These are phyloP conservation scores for Conus ventricosus DNA, from an alignment of 1,140 invertebrate species.

Conservation along the genomic window DNA sequence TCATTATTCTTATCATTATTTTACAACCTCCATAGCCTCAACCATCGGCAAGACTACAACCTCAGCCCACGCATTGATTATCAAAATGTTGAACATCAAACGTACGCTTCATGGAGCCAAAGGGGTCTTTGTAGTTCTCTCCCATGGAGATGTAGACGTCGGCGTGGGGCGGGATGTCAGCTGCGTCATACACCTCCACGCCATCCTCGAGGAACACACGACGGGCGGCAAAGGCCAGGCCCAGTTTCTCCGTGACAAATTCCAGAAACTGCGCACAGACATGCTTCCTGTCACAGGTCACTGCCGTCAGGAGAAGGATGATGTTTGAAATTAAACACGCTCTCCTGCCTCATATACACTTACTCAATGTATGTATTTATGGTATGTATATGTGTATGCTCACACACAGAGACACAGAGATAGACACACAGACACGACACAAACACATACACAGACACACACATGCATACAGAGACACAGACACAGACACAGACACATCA, in stretches of 20 bases:
- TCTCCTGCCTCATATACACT: no score
- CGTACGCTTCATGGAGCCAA: slow-evolving; percentile 64
- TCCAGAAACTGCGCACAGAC: slow-evolving; percentile 69
- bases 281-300: no score
- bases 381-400: neutral
- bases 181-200: slow-evolving; percentile 63
- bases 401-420: neutral
- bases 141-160: slow-evolving; percentile 73
- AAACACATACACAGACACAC: neutral
- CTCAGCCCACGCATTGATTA: no score
- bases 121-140: slow-evolving; percentile 72
- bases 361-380: no score
- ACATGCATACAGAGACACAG: neutral
- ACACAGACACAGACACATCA: no score
- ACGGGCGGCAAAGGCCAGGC: slow-evolving; percentile 71
- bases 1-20: no score
- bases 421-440: no score
- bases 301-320: neutral
- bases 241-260: slow-evolving; percentile 70
- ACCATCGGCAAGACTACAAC: no score
- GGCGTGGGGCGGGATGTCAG: slow-evolving; percentile 66
- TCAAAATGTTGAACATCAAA: neutral
- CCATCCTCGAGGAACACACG: slow-evolving; percentile 73
- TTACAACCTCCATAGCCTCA: no score
- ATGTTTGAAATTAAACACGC: no score